Evolutionary conservation across 2,797 vertebrate species (phyloP), one percentile per base, ranked within the genome.

Genomic region (Smutsia gigantea): DNA sequence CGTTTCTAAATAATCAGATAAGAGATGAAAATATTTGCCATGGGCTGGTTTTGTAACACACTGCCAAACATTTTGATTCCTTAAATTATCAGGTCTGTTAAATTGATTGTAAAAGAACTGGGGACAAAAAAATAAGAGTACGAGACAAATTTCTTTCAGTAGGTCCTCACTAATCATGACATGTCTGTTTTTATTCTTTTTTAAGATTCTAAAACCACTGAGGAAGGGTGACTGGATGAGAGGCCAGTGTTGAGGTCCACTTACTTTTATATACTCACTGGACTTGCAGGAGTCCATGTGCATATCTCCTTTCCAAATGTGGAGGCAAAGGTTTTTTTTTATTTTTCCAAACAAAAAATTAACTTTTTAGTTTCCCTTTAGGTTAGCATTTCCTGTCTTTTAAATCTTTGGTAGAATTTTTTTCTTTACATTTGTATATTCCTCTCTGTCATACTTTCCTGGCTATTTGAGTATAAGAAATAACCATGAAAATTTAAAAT

Each of bases 381-480:
- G 64, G 23, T 64, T 84, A 94, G 34, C 34, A 19, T 37, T 90
- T 31, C 31, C 23, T 69, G 34, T 51, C 37, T 57, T 72, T 87
- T 71, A 55, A 64, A 79, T 29, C 85, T 90, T 89, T 37, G 27
- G 11, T 86, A 27, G 37, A 90, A 14, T 57, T 49, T 94, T 88
- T 78, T 53, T 37, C 4, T 59, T 88, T 39, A 34, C n/a, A n/a
- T 94, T 69, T 93, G 17, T 79, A 8, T 91, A 59, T 66, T 86
- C 63, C 27, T 93, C 9, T 82, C 77, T 12, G 1, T 49, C 34
- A 46, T 75, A 51, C 2, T 51, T 46, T 87, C 82, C 39, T 81
- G 23, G 11, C 37, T 93, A 46, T 19, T 93, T 84, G n/a, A 79
- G 29, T 90, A 55, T 84, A 71, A 82, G 53, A 96, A 85, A 59